Evolutionary conservation across 2,888 invertebrate genomes (phyloP), one percentile per base, ranked within the genome.

Genomic region (Cinara cedri): DNA sequence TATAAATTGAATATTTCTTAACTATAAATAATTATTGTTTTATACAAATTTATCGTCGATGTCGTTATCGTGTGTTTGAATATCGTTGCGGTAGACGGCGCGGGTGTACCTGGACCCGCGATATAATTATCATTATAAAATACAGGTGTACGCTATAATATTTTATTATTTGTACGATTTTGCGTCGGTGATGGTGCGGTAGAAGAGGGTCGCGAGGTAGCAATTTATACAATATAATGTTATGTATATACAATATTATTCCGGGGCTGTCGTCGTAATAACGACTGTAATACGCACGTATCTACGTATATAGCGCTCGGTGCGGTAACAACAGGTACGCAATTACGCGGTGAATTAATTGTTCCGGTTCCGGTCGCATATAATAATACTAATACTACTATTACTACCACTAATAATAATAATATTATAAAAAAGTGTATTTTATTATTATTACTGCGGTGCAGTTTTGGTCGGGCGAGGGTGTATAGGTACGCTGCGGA

Each of bases 361-460:
- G 76, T 68, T 46, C 57, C 76, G 76, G 76, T 68, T 76, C 68
- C 60, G 72, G 72, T 8, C 3, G 3, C 24, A 3, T 34, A 34
- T 34, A 34, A 34, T 34, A 34, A 34, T 34, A 34, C 3, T 34
- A 34, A 34, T 34, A 34, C 3, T n/a, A n/a, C n/a, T n/a, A n/a
- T n/a, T n/a, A n/a, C n/a, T n/a, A n/a, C n/a, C n/a, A n/a, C n/a
- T 34, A 34, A 34, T 34, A 34, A 34, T 34, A 34, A 34, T 51
- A 19, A n/a, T n/a, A n/a, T n/a, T n/a, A n/a, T n/a, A 34, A 76
- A 75, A 76, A 57, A 76, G 55, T 57, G 57, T 57, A 68, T 76
- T 66, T 68, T 66, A 75, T 75, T 75, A 75, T 68, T 66, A 76
- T 57, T 34, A 19, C 55, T 24, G 19, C 34, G 24, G 14, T 10